Evolutionary conservation across 2,797 vertebrate genomes (phyloP).

Genomic region (Emydoidea blandingii): DNA sequence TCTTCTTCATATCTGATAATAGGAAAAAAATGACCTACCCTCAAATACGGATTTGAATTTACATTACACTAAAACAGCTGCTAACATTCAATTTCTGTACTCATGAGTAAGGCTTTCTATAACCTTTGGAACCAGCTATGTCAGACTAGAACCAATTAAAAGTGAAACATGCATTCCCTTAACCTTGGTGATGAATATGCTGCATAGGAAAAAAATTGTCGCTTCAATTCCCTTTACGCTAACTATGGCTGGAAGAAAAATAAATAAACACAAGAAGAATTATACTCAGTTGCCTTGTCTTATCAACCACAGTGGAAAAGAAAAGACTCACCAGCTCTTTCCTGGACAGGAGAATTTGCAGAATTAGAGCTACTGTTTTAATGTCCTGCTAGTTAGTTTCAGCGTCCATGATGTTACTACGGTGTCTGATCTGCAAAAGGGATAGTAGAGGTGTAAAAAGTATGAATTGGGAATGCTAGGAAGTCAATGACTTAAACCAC

Average conservation of each 20-base stretch:
- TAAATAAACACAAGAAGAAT: conserved; percentile 36
- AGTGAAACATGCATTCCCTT: conserved; percentile 58
- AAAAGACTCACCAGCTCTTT: background rate
- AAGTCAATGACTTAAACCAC: background rate
- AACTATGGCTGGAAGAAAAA: conserved; percentile 40
- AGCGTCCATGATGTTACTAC: background rate
- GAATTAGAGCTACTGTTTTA: conserved; percentile 1
- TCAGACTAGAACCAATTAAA: conserved; percentile 54
- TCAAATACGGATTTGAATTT: background rate
- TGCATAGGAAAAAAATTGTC: conserved; percentile 20
- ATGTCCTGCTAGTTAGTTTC: background rate
- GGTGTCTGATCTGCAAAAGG: background rate
- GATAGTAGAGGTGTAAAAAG: background rate
- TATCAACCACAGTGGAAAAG: conserved; percentile 24
- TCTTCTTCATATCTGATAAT: background rate
- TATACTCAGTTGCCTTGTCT: conserved; percentile 23
- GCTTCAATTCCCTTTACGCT: conserved; percentile 46
- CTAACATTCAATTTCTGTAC: conserved; percentile 43
- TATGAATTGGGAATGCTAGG: background rate
- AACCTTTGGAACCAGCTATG: conserved; percentile 58
- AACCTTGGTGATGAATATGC: conserved; percentile 54
- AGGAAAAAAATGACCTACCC: background rate
- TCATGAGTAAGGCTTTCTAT: conserved; percentile 39
- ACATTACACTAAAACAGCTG: conserved; percentile 36
- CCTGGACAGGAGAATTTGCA: conserved; percentile 6